Conservation (phyloP, 2,113 vertebrate species). For the Trinectes maculatus region DNA sequence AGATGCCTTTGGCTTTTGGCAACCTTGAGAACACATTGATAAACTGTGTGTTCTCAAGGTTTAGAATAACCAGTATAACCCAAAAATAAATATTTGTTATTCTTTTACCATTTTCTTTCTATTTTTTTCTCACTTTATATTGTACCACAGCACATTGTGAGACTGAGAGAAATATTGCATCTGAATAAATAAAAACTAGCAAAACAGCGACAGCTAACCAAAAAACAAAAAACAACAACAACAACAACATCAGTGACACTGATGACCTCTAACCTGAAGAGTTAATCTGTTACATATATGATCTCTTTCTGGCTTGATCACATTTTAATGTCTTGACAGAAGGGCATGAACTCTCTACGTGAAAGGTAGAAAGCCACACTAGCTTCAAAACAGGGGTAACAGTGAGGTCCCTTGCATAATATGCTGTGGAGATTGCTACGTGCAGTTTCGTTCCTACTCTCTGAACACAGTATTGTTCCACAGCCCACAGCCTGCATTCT, state of each 20-base stretch:
- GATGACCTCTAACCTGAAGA: background rate
- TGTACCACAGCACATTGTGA: background rate
- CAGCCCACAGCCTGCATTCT: constrained; percentile 78
- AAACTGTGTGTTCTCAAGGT: background rate
- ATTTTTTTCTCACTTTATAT: background rate
- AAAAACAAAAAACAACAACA: constrained; percentile 3
- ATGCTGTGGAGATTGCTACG: constrained; percentile 64
- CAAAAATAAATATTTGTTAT: background rate
- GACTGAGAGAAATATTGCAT: background rate
- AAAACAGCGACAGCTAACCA: too few species aligned
- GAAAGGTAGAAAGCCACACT: constrained; percentile 16
- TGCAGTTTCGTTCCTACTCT: constrained; percentile 77
- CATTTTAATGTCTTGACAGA: constrained; percentile 33
- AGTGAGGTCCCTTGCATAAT: constrained; percentile 63
- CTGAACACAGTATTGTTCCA: constrained; percentile 74
- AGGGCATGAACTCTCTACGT: background rate
- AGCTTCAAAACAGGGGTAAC: constrained; percentile 25
- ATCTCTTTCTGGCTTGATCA: background rate
- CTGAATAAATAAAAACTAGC: background rate
- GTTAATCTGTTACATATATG: constrained; percentile 4
- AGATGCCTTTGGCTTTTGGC: background rate
- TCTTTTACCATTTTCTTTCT: background rate
- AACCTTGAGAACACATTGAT: background rate
- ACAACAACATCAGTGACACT: background rate
- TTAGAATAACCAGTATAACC: too few species aligned